These are phyloP conservation scores for Propithecus deckenii DNA, from an alignment of 2,797 vertebrate genomes.

Conservation along the genomic window DNA sequence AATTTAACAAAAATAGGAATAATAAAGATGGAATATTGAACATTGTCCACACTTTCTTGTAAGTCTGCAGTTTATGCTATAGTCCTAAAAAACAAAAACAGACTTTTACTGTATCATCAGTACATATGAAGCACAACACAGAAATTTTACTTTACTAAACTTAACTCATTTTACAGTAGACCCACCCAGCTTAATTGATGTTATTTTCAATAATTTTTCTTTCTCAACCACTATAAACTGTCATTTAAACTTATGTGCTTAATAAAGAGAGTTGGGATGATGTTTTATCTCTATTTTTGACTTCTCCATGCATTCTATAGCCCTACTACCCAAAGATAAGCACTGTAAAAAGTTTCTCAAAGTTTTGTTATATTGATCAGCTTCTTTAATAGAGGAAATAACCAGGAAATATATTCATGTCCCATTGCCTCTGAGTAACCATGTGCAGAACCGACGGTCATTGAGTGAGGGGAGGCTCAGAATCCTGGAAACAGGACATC, in stretches of 20 bases:
- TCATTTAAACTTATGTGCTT: neutral
- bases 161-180: neutral
- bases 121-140: neutral
- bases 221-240: neutral
- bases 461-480: neutral
- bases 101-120: neutral
- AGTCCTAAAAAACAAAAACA: neutral
- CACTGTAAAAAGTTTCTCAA: neutral
- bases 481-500: neutral
- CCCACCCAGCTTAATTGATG: neutral
- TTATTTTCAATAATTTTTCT: neutral
- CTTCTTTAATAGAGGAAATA: neutral
- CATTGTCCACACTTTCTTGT: neutral
- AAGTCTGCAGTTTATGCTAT: neutral
- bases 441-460: no score
- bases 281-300: neutral
- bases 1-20: slow-evolving; percentile 29
- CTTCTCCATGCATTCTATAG: neutral
- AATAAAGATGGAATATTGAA: neutral
- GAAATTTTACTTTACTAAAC: neutral
- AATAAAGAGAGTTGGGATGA: neutral
- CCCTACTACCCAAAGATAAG: neutral
- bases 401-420: neutral
- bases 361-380: neutral
- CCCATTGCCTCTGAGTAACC: neutral